Conservation (phyloP, 2,888 invertebrate species). For the Myopa tessellatipennis region DNA sequence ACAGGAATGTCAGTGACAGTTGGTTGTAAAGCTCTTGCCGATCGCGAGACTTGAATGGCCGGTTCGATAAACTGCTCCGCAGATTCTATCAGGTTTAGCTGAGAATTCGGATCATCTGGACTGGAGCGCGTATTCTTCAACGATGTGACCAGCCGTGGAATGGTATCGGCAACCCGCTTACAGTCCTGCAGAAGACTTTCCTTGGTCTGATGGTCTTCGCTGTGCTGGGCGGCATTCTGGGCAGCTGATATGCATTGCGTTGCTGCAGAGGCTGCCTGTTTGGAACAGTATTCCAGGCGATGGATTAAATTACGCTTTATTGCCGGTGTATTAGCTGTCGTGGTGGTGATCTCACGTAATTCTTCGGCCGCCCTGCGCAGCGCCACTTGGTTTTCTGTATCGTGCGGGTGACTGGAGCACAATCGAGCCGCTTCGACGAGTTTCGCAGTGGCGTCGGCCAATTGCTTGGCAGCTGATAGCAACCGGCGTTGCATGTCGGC, state of each 20-base stretch:
- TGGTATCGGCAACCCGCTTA: slow-evolving; percentile 78
- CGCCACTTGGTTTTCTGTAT: slow-evolving; percentile 84
- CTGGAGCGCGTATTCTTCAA: slow-evolving; percentile 77
- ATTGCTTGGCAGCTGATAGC: slow-evolving; percentile 91
- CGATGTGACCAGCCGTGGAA: slow-evolving; percentile 85
- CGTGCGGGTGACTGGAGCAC: slow-evolving; percentile 88
- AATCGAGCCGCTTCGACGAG: slow-evolving; percentile 97
- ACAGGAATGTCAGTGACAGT: slow-evolving; percentile 83
- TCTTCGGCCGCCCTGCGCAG: slow-evolving; percentile 92
- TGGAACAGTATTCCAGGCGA: slow-evolving; percentile 78
- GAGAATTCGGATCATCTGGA: slow-evolving; percentile 80
- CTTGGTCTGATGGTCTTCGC: slow-evolving; percentile 70
- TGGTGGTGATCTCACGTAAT: slow-evolving; percentile 88
- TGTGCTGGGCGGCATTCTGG: slow-evolving; percentile 82
- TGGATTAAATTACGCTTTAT: slow-evolving; percentile 79
- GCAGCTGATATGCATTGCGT: slow-evolving; percentile 92
- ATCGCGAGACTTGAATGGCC: slow-evolving; percentile 77
- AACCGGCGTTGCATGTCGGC: slow-evolving; percentile 90
- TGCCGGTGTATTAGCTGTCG: slow-evolving; percentile 83
- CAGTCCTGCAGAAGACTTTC: slow-evolving; percentile 83
- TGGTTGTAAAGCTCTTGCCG: slow-evolving; percentile 84
- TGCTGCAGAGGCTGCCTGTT: slow-evolving; percentile 87
- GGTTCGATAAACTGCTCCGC: slow-evolving; percentile 87
- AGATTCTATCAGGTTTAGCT: slow-evolving; percentile 84
- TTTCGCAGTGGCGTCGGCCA: slow-evolving; percentile 95